Percentiles rank a stretch among this genome's conserved stretches.
Evolutionary conservation across 2,888 invertebrate genomes (phyloP).

Genomic region (Cyclophora albipunctata): DNA sequence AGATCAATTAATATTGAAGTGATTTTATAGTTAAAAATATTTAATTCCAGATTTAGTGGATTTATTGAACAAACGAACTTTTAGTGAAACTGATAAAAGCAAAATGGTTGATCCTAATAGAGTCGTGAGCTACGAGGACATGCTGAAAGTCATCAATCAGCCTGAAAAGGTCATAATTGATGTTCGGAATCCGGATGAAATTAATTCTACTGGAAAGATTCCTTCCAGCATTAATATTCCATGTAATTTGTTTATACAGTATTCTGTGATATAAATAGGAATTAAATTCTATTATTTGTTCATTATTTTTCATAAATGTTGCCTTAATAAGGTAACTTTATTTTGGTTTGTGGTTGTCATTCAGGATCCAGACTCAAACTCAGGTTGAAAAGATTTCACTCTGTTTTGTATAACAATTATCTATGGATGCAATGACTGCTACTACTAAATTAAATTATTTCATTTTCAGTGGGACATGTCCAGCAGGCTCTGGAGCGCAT

Average conservation of each 20-base stretch:
- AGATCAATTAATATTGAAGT: not conserved
- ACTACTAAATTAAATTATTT: too few species aligned
- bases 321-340: too few species aligned
- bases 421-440: too few species aligned
- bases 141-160: conserved; percentile 52
- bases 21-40: not conserved
- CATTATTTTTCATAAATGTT: not conserved
- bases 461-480: conserved; percentile 42
- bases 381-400: too few species aligned
- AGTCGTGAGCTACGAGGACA: conserved; percentile 58
- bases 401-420: too few species aligned
- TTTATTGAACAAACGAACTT: too few species aligned
- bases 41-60: not conserved
- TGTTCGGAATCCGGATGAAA: conserved; percentile 83
- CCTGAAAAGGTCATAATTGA: conserved; percentile 79
- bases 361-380: too few species aligned
- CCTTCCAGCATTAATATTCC: conserved; percentile 87
- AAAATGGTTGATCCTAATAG: conserved; percentile 54
- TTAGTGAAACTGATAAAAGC: conserved; percentile 10
- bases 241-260: conserved; percentile 54
- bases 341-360: too few species aligned
- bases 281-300: not conserved
- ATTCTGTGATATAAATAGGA: too few species aligned
- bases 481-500: conserved; percentile 44
- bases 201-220: conserved; percentile 79